phyloP scores from a whole-genome alignment of 2,888 invertebrate genomes.

The Hirtodrosophila trivittata region DNA sequence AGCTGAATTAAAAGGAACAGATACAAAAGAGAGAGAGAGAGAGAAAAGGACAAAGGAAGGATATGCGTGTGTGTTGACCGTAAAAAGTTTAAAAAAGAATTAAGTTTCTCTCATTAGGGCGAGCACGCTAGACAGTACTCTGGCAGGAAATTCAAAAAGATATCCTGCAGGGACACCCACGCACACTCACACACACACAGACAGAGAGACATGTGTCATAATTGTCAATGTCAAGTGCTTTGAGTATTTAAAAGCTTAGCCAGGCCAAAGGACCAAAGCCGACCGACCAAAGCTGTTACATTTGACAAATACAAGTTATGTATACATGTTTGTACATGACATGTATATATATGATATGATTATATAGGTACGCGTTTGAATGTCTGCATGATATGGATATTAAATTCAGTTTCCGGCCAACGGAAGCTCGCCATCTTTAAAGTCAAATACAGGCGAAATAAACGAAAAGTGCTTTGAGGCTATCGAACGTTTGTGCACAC shows the following conservation, averaged over 20 bases:
- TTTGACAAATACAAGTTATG: not conserved
- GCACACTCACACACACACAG: constrained; percentile 17
- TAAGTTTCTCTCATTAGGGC: no score
- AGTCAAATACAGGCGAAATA: no score
- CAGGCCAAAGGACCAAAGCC: constrained; percentile 4
- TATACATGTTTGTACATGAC: not conserved
- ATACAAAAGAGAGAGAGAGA: not conserved
- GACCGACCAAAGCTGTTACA: constrained; percentile 31
- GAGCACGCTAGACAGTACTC: no score
- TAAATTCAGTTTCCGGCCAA: constrained; percentile 37
- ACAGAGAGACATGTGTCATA: constrained; percentile 56
- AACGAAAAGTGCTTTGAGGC: constrained; percentile 30
- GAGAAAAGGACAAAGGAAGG: not conserved
- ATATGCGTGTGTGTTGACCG: no score
- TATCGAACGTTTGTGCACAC: constrained; percentile 9
- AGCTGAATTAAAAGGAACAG: no score
- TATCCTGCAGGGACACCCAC: no score
- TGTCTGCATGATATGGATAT: constrained; percentile 27
- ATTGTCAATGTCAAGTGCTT: constrained; percentile 66
- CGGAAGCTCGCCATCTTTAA: constrained; percentile 55
- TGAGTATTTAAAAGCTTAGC: constrained; percentile 25
- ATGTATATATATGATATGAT: not conserved
- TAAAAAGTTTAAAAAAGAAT: no score
- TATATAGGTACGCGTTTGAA: not conserved
- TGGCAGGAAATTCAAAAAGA: no score